Base-by-base conservation (phyloP, 2,888 invertebrate genomes). In the Clanis bilineata region DNA sequence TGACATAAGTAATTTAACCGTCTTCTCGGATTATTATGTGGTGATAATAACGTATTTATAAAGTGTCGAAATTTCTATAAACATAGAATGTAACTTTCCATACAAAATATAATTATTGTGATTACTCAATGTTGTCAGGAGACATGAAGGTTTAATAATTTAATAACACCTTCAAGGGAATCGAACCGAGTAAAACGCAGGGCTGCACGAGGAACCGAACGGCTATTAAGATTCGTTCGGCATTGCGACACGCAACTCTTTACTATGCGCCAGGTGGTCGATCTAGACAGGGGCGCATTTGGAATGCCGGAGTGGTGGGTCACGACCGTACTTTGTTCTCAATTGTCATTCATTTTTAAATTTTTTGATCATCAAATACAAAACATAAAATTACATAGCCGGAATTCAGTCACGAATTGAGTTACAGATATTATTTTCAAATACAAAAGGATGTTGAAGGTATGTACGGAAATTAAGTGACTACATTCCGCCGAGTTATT, bases 231-330 rank as follows among this genome's bases (percentile, higher is more conserved):
- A 51, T 51, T 51, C 51, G 51, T 51, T 51, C 18, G 51, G 51
- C 51, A 51, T 51, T 51, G 51, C 32, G 51, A 51, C 51, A 51
- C 32, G 51, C 28, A 51, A 51, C 51, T 32, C 32, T 51, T 51
- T 32, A 28, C 51, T 51, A 51, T 51, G 51, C 51, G 51, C 51
- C 51, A 51, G 51, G 32, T 51, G 51, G 51, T 10, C 32, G 15
- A 3, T 5, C 6, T 2, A 32, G 18, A 28, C 32, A 28, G 51
- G 32, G 18, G 3, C 9, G 51, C 9, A 51, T 18, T 51, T 18
- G 4, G 18, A 15, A 2, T 10, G 12, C 2, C 21, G 9, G 3
- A 4, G 15, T 0, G 2, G 9, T 6, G 51, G 51, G 18, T 15
- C 18, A 10, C 4, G 28, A 15, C 18, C 41, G 2, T 6, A 41